Evolutionary conservation across 1,140 invertebrate genomes (phyloP).

Genomic region (Muscidifurax raptorellus): DNA sequence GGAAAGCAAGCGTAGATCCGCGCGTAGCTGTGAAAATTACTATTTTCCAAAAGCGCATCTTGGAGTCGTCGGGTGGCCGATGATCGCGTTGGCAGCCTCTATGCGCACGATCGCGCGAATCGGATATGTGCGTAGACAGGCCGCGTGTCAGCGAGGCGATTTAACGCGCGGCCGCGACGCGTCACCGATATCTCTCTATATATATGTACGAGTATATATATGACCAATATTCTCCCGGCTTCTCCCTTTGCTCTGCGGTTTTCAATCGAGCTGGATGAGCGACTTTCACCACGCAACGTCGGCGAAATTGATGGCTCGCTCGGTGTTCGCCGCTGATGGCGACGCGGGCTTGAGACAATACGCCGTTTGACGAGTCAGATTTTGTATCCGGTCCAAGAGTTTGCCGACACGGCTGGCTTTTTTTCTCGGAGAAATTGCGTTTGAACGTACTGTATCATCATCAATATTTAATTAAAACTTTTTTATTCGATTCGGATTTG

Average conservation of each 20-base stretch:
- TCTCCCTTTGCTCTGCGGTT: slow-evolving; percentile 32
- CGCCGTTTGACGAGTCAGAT: not conserved
- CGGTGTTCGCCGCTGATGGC: not conserved
- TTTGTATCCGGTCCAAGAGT: slow-evolving; percentile 14
- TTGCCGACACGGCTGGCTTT: not conserved
- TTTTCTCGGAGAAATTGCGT: not conserved
- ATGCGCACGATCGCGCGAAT: slow-evolving; percentile 50
- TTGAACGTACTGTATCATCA: too few relatives aligned
- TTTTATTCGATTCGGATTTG: slow-evolving; percentile 15
- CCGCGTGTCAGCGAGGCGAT: slow-evolving; percentile 59
- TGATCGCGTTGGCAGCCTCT: not conserved
- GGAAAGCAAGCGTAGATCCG: not conserved
- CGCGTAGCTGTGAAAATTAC: not conserved
- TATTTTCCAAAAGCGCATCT: slow-evolving; percentile 8
- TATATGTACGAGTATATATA: slow-evolving; percentile 51
- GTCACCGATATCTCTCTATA: slow-evolving; percentile 69
- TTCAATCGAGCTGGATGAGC: slow-evolving; percentile 50
- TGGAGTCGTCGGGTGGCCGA: slow-evolving; percentile 5
- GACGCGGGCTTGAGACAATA: slow-evolving; percentile 8
- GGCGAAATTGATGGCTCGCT: slow-evolving; percentile 49
- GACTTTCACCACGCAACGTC: slow-evolving; percentile 46
- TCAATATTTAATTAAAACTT: slow-evolving; percentile 36
- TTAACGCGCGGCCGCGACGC: slow-evolving; percentile 66
- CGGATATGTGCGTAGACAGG: slow-evolving; percentile 65
- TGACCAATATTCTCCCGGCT: not conserved